Conservation (phyloP, 2,797 vertebrate species). For the Hirundo rustica region DNA sequence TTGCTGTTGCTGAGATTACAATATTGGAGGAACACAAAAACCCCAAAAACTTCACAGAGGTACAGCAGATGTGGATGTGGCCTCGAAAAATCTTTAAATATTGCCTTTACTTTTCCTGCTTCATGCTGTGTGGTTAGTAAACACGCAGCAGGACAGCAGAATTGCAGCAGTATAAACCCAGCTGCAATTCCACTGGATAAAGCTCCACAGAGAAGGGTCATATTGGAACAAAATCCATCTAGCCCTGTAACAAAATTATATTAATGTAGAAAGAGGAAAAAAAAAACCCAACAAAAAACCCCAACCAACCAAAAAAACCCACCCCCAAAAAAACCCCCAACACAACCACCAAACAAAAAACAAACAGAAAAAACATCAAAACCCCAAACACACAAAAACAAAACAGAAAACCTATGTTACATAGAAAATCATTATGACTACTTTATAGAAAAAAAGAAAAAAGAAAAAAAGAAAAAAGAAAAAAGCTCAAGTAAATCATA, state of each 20-base stretch:
- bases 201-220: background rate
- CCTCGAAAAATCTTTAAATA: background rate
- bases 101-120: background rate
- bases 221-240: background rate
- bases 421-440: background rate
- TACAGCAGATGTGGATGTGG: background rate
- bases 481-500: background rate
- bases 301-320: background rate
- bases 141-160: background rate
- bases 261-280: background rate
- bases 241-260: background rate
- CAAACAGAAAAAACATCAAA: too few species aligned
- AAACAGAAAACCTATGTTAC: background rate
- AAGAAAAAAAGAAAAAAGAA: background rate
- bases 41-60: background rate
- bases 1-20: background rate
- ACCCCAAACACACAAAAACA: background rate
- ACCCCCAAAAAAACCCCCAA: too few species aligned
- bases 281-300: background rate
- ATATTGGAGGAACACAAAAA: background rate
- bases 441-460: background rate
- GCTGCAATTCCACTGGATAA: background rate
- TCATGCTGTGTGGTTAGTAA: background rate
- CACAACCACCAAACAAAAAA: too few species aligned
- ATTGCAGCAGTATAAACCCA: background rate